phyloP scores from a whole-genome alignment of 2,888 invertebrate genomes.

The Agrochola circellaris region DNA sequence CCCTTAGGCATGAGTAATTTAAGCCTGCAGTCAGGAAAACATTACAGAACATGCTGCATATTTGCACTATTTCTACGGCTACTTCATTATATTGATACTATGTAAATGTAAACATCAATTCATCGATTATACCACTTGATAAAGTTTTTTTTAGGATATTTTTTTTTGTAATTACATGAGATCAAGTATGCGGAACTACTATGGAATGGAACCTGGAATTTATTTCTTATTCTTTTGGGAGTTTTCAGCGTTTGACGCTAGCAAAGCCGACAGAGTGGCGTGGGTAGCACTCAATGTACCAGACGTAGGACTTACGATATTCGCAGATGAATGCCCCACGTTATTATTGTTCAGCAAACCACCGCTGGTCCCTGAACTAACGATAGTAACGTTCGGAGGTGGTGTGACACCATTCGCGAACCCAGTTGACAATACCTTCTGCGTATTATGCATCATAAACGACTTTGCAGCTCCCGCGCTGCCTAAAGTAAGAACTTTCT shows the following conservation, averaged over 20 bases:
- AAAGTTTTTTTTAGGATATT: conserved; percentile 17
- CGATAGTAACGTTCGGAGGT: conserved; percentile 88
- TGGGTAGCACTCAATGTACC: conserved; percentile 88
- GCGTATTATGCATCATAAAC: conserved; percentile 89
- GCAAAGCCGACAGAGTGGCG: conserved; percentile 86
- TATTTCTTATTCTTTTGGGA: conserved; percentile 66
- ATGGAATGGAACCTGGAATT: conserved; percentile 59
- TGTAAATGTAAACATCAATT: conserved; percentile 23
- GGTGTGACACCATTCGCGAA: conserved; percentile 86
- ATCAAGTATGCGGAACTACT: conserved; percentile 53
- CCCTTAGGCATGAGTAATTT: background rate
- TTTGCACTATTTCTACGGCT: conserved; percentile 23
- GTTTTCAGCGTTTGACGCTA: conserved; percentile 78
- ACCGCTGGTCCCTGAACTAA: conserved; percentile 83
- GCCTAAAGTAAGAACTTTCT: conserved; percentile 88
- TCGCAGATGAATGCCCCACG: conserved; percentile 74
- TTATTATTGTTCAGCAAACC: conserved; percentile 77
- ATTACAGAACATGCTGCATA: background rate
- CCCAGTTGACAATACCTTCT: conserved; percentile 87
- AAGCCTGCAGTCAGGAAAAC: background rate
- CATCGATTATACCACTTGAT: conserved; percentile 26
- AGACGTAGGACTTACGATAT: conserved; percentile 80
- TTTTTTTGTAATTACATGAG: conserved; percentile 53
- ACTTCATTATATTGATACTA: conserved; percentile 7
- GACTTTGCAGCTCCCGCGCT: conserved; percentile 87